These are phyloP conservation scores for Yponomeuta malinellus DNA, from an alignment of 2,888 invertebrate genomes.

Conservation along the genomic window DNA sequence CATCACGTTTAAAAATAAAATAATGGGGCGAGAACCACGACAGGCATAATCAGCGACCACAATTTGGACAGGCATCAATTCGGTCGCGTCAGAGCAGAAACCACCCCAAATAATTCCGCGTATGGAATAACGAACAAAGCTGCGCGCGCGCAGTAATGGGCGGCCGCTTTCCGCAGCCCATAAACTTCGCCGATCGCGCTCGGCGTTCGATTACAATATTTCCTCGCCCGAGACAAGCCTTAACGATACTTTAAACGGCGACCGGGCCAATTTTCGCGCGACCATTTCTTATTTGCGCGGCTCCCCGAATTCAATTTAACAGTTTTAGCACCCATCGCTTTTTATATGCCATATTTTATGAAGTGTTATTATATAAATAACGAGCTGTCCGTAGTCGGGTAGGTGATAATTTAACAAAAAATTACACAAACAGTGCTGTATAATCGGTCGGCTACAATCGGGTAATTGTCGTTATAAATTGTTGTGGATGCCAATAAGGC, in stretches of 20 bases:
- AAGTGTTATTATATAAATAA: conserved; percentile 61
- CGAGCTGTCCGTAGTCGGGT: conserved; percentile 46
- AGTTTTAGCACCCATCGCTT: conserved; percentile 52
- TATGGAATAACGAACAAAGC: conserved; percentile 44
- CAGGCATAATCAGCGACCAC: not conserved
- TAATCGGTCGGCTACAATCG: conserved; percentile 43
- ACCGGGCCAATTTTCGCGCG: conserved; percentile 65
- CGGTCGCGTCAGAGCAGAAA: conserved; percentile 25
- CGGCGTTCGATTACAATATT: conserved; percentile 59
- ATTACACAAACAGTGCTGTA: conserved; percentile 52
- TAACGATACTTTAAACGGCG: conserved; percentile 72
- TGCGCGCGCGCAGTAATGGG: conserved; percentile 38
- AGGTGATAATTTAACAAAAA: conserved; percentile 51
- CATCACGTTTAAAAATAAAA: conserved; percentile 2
- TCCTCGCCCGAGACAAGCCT: conserved; percentile 51
- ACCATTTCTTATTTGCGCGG: conserved; percentile 65
- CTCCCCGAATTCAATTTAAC: conserved; percentile 70
- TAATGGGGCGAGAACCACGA: not conserved
- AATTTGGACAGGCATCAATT: conserved; percentile 17
- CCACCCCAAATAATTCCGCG: conserved; percentile 35
- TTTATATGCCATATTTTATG: conserved; percentile 53
- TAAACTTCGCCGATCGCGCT: conserved; percentile 48
- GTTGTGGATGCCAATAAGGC: conserved; percentile 22
- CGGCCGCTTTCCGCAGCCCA: conserved; percentile 48
- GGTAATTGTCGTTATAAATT: conserved; percentile 53